Conservation (phyloP, 2,113 vertebrate species). For the Macrotis lagotis region DNA sequence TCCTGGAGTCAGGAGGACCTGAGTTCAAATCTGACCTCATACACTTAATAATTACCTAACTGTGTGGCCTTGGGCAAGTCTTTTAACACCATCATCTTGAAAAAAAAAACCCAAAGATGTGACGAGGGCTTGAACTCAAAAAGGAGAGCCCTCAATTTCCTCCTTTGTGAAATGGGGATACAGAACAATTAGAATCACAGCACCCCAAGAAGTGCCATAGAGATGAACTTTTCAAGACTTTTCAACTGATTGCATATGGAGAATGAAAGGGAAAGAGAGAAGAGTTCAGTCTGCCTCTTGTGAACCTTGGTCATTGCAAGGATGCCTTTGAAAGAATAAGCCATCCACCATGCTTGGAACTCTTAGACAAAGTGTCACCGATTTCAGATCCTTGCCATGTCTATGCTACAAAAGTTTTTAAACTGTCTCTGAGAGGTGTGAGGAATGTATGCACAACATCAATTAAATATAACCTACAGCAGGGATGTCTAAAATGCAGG, state of each 20-base stretch:
- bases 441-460: not conserved
- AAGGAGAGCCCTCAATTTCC: not conserved
- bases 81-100: no score
- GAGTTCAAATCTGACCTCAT: no score
- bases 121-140: not conserved
- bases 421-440: not conserved
- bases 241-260: not conserved
- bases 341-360: not conserved
- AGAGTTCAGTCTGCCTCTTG: not conserved
- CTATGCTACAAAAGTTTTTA: not conserved
- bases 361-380: not conserved
- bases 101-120: no score
- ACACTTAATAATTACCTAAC: no score
- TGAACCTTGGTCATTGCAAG: not conserved
- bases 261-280: not conserved
- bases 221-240: not conserved
- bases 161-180: not conserved
- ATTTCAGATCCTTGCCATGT: not conserved
- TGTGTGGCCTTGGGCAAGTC: no score
- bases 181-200: not conserved
- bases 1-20: no score
- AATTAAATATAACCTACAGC: no score
- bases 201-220: not conserved
- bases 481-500: no score
- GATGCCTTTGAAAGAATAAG: not conserved